Base-by-base conservation (phyloP, 2,113 vertebrate genomes). In the Nothocercus julius region DNA sequence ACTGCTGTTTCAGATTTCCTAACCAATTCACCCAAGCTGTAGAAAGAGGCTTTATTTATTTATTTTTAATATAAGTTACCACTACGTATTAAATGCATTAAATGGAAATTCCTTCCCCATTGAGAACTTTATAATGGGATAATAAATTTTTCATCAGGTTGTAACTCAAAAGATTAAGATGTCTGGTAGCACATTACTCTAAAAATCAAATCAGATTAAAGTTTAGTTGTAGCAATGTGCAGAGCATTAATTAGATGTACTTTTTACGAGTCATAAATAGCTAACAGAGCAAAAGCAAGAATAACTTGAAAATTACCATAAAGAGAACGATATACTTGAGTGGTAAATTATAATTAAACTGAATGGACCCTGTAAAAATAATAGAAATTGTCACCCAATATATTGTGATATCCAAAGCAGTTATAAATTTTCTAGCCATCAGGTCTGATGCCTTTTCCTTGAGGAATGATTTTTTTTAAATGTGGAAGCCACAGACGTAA, bases 181-280 rank as follows among this genome's bases (percentile, higher is more conserved):
- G 76, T 96, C 88, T 96, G 69, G 89, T 93, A 92, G 78, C 89
- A 56, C 82, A 95, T 96, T 95, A 97, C 87, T 97, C 61, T 92
- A 80, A 97, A 97, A 97, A 92, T 97, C 96, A 97, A 96, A 97
- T 96, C 47, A 96, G 93, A 98, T 97, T 97, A 97, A 96, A 96
- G 95, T 94, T 97, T 97, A 97, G 97, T 95, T 97, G 89, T 69
- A 96, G 89, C 42, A 89, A 93, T 87, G 93, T 85, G 95, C 83
- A 96, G 67, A 95, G 78, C 97, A 96, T 93, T 97, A 97, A 95
- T 96, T 96, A 97, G 84, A 80, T 96, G 73, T 89, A 49, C 63
- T 97, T 97, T 95, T 87, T 92, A 91, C 90, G 76, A 97, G 86
- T 94, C 80, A 95, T 82, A 94, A 95, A 97, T 92, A 97, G 88